A percentile compares a stretch with the other conserved stretches of the same genome.
These are phyloP conservation scores for Zonitis immaculata DNA, from an alignment of 2,888 invertebrate species.

Conservation along the genomic window DNA sequence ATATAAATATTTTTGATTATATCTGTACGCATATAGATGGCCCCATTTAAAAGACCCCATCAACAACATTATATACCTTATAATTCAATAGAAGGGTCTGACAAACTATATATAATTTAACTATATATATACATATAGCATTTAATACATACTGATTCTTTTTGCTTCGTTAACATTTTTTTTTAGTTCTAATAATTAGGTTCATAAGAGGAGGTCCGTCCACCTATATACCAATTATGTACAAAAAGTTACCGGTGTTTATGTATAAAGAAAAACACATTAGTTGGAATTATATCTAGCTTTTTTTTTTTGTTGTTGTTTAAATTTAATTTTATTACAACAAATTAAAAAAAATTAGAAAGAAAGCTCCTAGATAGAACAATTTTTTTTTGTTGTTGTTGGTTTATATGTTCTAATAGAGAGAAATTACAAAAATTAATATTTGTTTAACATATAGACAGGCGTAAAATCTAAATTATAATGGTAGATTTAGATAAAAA, in stretches of 20 bases:
- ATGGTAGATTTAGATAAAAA: no score
- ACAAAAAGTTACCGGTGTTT: slow-evolving; percentile 19
- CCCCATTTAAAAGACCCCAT: slow-evolving; percentile 22
- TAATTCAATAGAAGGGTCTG: slow-evolving; percentile 2
- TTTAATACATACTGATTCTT: slow-evolving; percentile 3
- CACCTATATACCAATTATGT: slow-evolving; percentile 21
- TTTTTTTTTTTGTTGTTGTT: slow-evolving; percentile 15
- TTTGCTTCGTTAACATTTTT: slow-evolving; percentile 24
- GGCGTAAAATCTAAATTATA: not conserved
- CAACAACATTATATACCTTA: not conserved
- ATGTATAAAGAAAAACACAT: slow-evolving; percentile 9
- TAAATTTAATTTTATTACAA: slow-evolving; percentile 19
- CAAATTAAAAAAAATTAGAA: not conserved
- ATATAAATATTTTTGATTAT: slow-evolving; percentile 26
- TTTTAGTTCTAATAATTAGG: slow-evolving; percentile 20
- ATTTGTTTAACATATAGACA: not conserved
- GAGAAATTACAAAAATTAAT: not conserved
- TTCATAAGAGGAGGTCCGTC: slow-evolving; percentile 1
- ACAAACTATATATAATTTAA: slow-evolving; percentile 1
- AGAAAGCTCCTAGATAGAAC: not conserved
- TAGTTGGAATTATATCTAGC: slow-evolving; percentile 15
- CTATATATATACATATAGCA: no score
- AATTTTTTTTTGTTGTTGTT: not conserved
- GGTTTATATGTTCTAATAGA: no score
- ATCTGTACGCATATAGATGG: slow-evolving; percentile 39